These are phyloP conservation scores for Notechis scutatus DNA, from an alignment of 2,113 vertebrate genomes.

Conservation along the genomic window DNA sequence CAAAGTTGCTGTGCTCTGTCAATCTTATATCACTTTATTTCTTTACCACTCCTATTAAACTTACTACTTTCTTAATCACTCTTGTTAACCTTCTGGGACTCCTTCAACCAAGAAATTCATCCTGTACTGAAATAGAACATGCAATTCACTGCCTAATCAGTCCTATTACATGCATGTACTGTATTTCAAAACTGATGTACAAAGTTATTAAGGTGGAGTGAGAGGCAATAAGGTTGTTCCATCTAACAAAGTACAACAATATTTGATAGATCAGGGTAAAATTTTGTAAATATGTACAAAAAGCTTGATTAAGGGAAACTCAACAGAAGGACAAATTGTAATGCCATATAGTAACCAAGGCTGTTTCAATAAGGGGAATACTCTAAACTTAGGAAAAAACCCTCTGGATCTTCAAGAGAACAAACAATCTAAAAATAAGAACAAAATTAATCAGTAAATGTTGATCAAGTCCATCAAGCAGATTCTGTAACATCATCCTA, in stretches of 20 bases:
- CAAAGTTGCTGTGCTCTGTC: background rate
- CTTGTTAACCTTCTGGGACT: background rate
- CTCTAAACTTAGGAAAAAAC: background rate
- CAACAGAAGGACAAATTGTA: background rate
- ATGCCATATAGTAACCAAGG: background rate
- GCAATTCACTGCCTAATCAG: background rate
- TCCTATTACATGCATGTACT: background rate
- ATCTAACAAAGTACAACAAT: background rate
- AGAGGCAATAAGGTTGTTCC: no score
- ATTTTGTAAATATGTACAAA: background rate
- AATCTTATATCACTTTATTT: background rate
- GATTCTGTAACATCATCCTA: background rate
- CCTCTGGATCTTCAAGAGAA: background rate
- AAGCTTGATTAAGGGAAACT: background rate
- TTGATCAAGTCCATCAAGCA: background rate
- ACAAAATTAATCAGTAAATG: background rate
- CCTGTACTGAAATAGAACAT: background rate
- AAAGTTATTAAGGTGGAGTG: background rate
- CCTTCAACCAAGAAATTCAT: background rate
- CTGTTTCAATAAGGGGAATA: background rate
- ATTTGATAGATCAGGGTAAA: background rate
- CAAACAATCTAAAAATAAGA: background rate
- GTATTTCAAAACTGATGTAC: background rate
- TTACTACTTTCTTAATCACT: background rate
- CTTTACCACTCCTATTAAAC: background rate